Conservation (phyloP, 2,113 vertebrate species). For the Bubalus kerabau region DNA sequence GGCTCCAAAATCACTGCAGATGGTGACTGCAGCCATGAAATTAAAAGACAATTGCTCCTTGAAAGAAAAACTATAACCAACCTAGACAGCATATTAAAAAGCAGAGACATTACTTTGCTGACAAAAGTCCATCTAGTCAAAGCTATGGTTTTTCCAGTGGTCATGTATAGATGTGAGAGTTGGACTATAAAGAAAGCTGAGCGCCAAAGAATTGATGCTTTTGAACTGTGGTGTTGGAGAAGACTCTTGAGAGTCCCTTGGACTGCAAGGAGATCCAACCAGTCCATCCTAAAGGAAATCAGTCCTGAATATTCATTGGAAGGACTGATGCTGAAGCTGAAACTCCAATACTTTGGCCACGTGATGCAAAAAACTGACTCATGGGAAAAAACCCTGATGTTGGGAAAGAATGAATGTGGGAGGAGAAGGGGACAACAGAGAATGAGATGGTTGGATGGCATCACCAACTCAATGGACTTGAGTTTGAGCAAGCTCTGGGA, state of each 20-base stretch:
- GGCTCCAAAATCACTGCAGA: too few species aligned
- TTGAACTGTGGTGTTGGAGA: neutral
- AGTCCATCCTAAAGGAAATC: neutral
- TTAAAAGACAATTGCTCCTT: too few species aligned
- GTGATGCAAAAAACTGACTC: neutral
- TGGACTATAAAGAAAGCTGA: neutral
- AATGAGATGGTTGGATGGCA: neutral
- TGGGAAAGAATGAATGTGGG: neutral
- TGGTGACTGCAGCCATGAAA: too few species aligned
- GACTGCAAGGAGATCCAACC: too few species aligned
- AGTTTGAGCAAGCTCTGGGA: neutral
- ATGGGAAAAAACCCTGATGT: neutral
- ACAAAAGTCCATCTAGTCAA: too few species aligned
- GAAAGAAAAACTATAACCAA: too few species aligned
- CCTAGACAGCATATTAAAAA: too few species aligned
- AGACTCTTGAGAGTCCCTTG: neutral
- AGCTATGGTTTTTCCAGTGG: neutral
- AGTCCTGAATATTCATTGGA: neutral
- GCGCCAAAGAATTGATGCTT: fast-evolving
- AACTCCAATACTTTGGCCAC: neutral
- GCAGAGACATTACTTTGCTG: too few species aligned
- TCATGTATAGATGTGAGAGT: neutral
- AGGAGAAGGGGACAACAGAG: fast-evolving
- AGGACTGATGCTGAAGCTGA: neutral
- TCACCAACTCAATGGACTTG: fast-evolving